Conservation (phyloP, 2,797 vertebrate species). For the Danio aesculapii region DNA sequence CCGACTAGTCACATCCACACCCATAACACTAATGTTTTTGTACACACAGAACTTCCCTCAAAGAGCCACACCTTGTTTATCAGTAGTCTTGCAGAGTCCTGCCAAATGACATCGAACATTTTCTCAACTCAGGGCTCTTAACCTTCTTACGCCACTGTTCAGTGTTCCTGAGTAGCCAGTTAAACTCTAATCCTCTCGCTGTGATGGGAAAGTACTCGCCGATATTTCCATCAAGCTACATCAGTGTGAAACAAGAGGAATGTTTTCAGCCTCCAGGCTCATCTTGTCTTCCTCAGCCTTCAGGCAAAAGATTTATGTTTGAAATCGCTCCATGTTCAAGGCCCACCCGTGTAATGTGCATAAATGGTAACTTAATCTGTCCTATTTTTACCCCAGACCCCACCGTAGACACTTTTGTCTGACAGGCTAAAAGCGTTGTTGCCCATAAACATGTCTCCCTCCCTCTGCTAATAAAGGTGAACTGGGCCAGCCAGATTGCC, state of each 20-base stretch:
- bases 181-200: slow-evolving; percentile 46
- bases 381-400: slow-evolving; percentile 50
- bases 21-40: not conserved
- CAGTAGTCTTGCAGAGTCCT: slow-evolving; percentile 6
- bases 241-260: not conserved
- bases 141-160: slow-evolving; percentile 38
- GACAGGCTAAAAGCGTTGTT: slow-evolving; percentile 39
- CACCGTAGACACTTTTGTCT: slow-evolving; percentile 49
- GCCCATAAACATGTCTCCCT: slow-evolving; percentile 55
- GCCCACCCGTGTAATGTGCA: not conserved
- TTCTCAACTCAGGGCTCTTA: slow-evolving; percentile 40
- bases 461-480: slow-evolving; percentile 27
- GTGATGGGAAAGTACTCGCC: not conserved
- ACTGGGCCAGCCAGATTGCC: slow-evolving; percentile 38
- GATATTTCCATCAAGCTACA: not conserved
- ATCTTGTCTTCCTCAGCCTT: not conserved
- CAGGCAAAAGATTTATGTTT: slow-evolving; percentile 6
- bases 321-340: not conserved
- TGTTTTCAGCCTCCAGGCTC: not conserved
- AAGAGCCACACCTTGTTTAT: slow-evolving; percentile 31
- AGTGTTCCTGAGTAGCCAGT: slow-evolving; percentile 38
- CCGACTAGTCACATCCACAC: not conserved
- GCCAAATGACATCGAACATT: slow-evolving; percentile 43
- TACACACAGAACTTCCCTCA: slow-evolving; percentile 16
- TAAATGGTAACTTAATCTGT: slow-evolving; percentile 32